Evolutionary conservation across 2,113 vertebrate species (phyloP), one percentile per base, ranked within the genome.

Genomic region (Stigmatopora argus): DNA sequence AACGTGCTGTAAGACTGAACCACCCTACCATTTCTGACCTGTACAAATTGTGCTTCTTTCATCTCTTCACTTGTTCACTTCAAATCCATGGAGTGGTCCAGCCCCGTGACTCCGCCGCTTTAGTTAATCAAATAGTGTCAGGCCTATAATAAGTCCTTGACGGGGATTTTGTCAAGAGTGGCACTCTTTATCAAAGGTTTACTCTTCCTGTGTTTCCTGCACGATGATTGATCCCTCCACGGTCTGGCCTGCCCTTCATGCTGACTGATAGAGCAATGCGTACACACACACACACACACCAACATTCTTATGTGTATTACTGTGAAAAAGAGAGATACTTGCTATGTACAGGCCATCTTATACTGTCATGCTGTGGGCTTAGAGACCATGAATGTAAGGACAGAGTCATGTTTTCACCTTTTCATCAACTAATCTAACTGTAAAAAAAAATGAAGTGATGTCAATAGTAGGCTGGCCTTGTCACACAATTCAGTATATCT

Each of bases 141-240:
- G 82, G 47, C 69, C 82, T 87, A 83, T 90, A 89, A 89, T 89
- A 89, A 89, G 88, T 87, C 88, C 90, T 89, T 90, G 89, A 88
- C 85, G 70, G 83, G 79, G 84, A 83, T 84, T 89, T 89, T 52
- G 66, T 83, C 21, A 68, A 70, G 81, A 89, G 85, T 85, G 81
- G 88, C 76, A 85, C 83, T 85, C 86, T 89, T 89, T 88, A 90
- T 90, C 89, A 89, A 88, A 90, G 89, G 75, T 90, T 90, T 87
- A 88, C 85, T 74, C 80, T 83, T 83, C 72, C 81, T 71, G 63
- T 53, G 69, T 79, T 80, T 81, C 81, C 81, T 46, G 82, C 15
- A 56, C 71, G 57, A 71, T 89, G 89, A 91, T 82, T 88, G 88
- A 91, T 90, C 84, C 73, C 38, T 21, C 56, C 72, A 18, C 18